These are phyloP conservation scores for Bombus picipes DNA, from an alignment of 1,140 invertebrate species.

Conservation along the genomic window DNA sequence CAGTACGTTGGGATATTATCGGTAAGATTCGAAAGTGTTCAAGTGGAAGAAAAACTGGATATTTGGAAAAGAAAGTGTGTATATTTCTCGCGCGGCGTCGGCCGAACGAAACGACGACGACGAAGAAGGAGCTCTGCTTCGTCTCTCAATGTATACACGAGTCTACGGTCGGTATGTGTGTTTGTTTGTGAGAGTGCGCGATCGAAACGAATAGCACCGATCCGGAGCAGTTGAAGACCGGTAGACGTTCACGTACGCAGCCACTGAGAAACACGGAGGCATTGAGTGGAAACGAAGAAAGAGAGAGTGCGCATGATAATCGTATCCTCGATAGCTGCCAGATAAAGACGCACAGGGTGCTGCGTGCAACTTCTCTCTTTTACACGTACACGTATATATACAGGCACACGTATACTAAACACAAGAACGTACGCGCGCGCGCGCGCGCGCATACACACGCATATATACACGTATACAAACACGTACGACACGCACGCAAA, in stretches of 20 bases:
- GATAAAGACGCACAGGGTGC: constrained; percentile 46
- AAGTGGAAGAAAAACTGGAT: neutral
- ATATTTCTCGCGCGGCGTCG: constrained; percentile 56
- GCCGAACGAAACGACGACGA: constrained; percentile 57
- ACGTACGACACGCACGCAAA: neutral
- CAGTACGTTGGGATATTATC: neutral
- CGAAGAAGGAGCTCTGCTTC: constrained; percentile 48
- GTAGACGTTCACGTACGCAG: constrained; percentile 14
- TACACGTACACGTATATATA: neutral
- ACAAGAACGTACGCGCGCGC: neutral
- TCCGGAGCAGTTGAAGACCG: constrained; percentile 35
- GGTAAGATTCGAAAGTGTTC: neutral
- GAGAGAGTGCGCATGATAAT: constrained; percentile 52
- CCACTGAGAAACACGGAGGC: constrained; percentile 26
- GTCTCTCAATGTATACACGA: constrained; percentile 34
- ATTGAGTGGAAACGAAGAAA: constrained; percentile 40
- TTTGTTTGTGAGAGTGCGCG: constrained; percentile 39
- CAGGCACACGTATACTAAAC: neutral
- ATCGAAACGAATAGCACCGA: constrained; percentile 47
- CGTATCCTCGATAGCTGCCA: constrained; percentile 47
- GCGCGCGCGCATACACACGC: neutral
- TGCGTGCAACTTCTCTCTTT: constrained; percentile 38
- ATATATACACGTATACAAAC: neutral
- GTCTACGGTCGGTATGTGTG: constrained; percentile 2
- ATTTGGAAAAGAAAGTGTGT: constrained; percentile 53